Evolutionary conservation across 2,888 invertebrate genomes (phyloP).

Genomic region (Synanthedon vespiformis): DNA sequence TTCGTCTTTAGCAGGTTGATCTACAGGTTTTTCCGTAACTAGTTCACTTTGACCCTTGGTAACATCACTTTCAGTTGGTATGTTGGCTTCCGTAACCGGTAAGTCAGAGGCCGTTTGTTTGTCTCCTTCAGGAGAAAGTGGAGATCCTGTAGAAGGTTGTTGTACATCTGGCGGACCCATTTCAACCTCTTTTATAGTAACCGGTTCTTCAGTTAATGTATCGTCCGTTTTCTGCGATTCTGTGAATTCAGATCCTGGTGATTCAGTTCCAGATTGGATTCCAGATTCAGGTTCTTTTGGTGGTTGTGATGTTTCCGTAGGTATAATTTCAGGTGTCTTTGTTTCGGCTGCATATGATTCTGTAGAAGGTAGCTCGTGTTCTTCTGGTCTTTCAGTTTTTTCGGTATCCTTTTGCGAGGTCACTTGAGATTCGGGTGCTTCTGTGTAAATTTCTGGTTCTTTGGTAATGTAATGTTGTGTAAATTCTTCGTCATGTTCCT

Average conservation of each 20-base stretch:
- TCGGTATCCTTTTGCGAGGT: constrained; percentile 2
- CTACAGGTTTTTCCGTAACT: neutral
- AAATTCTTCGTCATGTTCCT: constrained; percentile 7
- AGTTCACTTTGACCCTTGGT: neutral
- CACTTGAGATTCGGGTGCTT: constrained; percentile 5
- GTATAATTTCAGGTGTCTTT: constrained; percentile 9
- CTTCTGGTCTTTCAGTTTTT: constrained; percentile 1
- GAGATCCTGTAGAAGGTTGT: constrained; percentile 2
- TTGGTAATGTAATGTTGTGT: constrained; percentile 3
- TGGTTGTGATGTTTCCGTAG: constrained; percentile 3
- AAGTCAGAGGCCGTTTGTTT: constrained; percentile 4
- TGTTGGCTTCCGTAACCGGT: constrained; percentile 1
- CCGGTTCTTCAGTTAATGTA: constrained; percentile 4
- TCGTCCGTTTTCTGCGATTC: constrained; percentile 1
- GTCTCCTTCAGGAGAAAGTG: neutral
- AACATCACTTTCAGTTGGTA: constrained; percentile 1
- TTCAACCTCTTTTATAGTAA: constrained; percentile 1
- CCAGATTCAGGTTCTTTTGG: neutral
- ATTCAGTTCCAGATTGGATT: constrained; percentile 4
- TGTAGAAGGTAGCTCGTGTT: constrained; percentile 1
- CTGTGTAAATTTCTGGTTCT: constrained; percentile 3
- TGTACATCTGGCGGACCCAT: constrained; percentile 4
- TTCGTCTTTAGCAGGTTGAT: neutral
- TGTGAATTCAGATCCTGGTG: constrained; percentile 10
- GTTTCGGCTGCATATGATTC: constrained; percentile 4